phyloP scores from a whole-genome alignment of 2,113 vertebrate species.

The Pimephales promelas region DNA sequence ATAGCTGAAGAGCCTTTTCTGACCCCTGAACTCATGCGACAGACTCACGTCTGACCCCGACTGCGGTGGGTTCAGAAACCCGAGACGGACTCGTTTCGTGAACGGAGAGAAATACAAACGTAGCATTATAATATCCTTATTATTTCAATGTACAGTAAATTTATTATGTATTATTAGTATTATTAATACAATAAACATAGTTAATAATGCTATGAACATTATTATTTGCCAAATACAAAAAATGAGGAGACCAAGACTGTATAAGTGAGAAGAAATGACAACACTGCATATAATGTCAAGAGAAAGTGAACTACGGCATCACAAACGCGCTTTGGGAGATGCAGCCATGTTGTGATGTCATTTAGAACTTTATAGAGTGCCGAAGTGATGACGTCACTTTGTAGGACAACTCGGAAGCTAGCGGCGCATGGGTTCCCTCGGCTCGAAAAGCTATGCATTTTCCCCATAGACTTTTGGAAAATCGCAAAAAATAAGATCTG shows the following conservation, averaged over 20 bases:
- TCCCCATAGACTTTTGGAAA: too few relatives aligned
- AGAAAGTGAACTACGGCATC: not conserved
- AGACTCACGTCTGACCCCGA: not conserved
- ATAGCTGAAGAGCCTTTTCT: slow-evolving; percentile 74
- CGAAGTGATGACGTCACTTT: too few relatives aligned
- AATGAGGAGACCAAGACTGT: slow-evolving; percentile 46
- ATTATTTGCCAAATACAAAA: slow-evolving; percentile 57
- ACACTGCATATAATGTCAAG: slow-evolving; percentile 15
- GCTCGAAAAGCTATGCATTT: too few relatives aligned
- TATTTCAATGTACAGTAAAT: slow-evolving; percentile 55
- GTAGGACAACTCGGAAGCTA: too few relatives aligned
- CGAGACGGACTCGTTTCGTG: not conserved
- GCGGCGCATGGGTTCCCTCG: too few relatives aligned
- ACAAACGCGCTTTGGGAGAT: not conserved
- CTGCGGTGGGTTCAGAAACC: slow-evolving; percentile 39
- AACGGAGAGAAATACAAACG: slow-evolving; percentile 43
- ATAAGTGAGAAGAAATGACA: slow-evolving; percentile 4
- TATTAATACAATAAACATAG: slow-evolving; percentile 50
- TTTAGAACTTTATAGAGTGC: slow-evolving; percentile 17
- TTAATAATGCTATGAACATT: slow-evolving; percentile 51
- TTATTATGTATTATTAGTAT: slow-evolving; percentile 56
- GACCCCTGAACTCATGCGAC: slow-evolving; percentile 4
- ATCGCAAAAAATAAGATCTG: too few relatives aligned
- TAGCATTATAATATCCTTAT: slow-evolving; percentile 46
- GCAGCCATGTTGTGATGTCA: slow-evolving; percentile 48